Base-by-base conservation (phyloP, 1,140 invertebrate genomes). In the Drosophila suzukii region DNA sequence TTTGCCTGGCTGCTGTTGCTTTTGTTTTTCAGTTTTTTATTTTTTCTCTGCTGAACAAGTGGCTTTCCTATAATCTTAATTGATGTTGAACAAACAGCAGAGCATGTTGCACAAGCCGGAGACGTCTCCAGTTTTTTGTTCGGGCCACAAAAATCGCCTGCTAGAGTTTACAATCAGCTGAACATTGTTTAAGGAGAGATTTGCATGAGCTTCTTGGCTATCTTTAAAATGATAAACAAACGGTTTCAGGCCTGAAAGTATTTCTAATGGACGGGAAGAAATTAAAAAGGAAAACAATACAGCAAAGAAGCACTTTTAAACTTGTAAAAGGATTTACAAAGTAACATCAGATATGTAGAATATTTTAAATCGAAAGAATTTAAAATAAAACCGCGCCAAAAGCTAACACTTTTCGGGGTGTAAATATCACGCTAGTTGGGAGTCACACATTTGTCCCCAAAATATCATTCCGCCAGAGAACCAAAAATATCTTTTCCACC, bases 1-100 rank as follows among this genome's bases (percentile, higher is more conserved):
- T 59, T 66, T 66, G 54, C 7, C 59, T 34, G 3, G 44, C 50
- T 63, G 32, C 38, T 55, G 41, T 41, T 51, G 46, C 32, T 34
- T 59, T 60, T 11, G 43, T 20, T 20, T 46, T 20, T 20, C 15
- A 15, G 17, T 43, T 43, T 17, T 36, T 39, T 12, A 13, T 39
- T 39, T 46, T 44, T 46, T 20, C 43, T 63, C 36, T 56, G 32
- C 20, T 54, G 43, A 72, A 73, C 55, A 54, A 53, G 55, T 76
- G 53, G 72, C 72, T 75, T 76, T 76, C 61, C 49, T 73, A 73
- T 73, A 73, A 60, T 60, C 73, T 76, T 76, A 76, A 76, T 76
- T 76, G 73, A 76, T 76, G 73, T 76, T 54, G 62, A 75, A 75
- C 73, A 75, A 75, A 75, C 72, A 75, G 60, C 73, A 47, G 51